Evolutionary conservation across 2,888 invertebrate genomes (phyloP), one percentile per base, ranked within the genome.

Genomic region (Troilus luridus): DNA sequence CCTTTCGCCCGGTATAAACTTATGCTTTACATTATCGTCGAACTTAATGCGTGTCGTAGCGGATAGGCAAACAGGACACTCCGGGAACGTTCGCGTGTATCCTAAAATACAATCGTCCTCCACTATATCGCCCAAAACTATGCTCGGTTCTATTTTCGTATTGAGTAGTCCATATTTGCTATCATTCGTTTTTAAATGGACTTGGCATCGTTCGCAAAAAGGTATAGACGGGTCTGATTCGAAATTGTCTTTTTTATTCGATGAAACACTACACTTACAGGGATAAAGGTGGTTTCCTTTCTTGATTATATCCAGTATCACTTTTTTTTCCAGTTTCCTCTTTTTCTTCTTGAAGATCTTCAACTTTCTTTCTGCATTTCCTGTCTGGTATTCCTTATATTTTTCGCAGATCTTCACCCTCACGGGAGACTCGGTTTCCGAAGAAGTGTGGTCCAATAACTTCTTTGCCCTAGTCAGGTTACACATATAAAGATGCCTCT

Each of bases 291-390:
- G 85, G 9, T n/a, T 85, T n/a, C 85, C 85, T 56, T 85, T 56
- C 21, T 54, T 56, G 0, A 85, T 85, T 7, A 85, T 85, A 12
- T 85, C 56, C 11, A 54, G 41, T 5, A 85, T 54, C n/a, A 85
- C 85, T 7, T n/a, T 85, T n/a, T 85, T 85, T n/a, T 85, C 85
- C 12, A 85, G 21, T n/a, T 85, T 85, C 56, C 56, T 54, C n/a
- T 85, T 21, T n/a, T 85, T 85, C 19, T 85, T 85, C 56, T 85
- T 85, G n/a, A 85, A 56, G 1, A 85, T 85, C 85, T 85, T 85
- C 11, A 12, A n/a, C 56, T 85, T 54, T 6, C 56, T 21, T 0
- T 58, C 85, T 21, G 21, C 6, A 24, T 67, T 67, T 6, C 5
- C 67, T 24, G 12, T 14, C 8, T 10, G 1, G 8, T 19, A 21